Evolutionary conservation across 2,888 invertebrate species (phyloP).

Genomic region (Tetranychus piercei): DNA sequence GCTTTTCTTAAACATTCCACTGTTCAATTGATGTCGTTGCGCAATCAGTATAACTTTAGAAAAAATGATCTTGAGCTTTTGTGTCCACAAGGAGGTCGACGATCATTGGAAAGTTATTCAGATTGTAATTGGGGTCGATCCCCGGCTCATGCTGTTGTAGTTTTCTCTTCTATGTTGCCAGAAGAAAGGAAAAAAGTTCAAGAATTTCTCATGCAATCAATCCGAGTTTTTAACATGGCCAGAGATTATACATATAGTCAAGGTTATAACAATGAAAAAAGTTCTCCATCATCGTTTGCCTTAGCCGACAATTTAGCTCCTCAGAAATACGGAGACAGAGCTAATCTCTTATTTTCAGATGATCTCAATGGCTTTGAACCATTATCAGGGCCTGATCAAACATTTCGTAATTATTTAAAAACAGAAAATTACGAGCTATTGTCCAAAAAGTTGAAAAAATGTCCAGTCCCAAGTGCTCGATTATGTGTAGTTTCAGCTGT

Average conservation of each 20-base stretch:
- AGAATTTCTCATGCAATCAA: constrained; percentile 30
- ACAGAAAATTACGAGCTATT: constrained; percentile 34
- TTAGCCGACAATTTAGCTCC: neutral
- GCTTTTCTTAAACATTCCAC: constrained; percentile 76
- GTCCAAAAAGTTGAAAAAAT: constrained; percentile 55
- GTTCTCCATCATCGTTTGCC: constrained; percentile 17
- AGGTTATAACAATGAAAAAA: neutral
- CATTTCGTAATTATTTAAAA: constrained; percentile 33
- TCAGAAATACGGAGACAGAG: constrained; percentile 20
- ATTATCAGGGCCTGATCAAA: constrained; percentile 36
- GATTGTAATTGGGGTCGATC: constrained; percentile 68
- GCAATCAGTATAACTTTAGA: constrained; percentile 16
- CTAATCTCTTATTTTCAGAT: constrained; percentile 57
- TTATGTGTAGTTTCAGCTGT: constrained; percentile 76
- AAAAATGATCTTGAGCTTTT: constrained; percentile 42
- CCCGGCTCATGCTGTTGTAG: constrained; percentile 63
- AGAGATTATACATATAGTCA: constrained; percentile 12
- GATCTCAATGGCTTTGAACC: constrained; percentile 24
- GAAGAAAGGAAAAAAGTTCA: constrained; percentile 38
- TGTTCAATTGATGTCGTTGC: constrained; percentile 33
- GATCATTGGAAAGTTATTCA: constrained; percentile 47
- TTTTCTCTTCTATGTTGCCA: constrained; percentile 53
- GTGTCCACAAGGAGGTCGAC: constrained; percentile 57
- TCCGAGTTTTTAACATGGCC: constrained; percentile 12
- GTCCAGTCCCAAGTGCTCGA: constrained; percentile 58